phyloP scores from a whole-genome alignment of 2,888 invertebrate genomes.

The Flexamia atlantica region DNA sequence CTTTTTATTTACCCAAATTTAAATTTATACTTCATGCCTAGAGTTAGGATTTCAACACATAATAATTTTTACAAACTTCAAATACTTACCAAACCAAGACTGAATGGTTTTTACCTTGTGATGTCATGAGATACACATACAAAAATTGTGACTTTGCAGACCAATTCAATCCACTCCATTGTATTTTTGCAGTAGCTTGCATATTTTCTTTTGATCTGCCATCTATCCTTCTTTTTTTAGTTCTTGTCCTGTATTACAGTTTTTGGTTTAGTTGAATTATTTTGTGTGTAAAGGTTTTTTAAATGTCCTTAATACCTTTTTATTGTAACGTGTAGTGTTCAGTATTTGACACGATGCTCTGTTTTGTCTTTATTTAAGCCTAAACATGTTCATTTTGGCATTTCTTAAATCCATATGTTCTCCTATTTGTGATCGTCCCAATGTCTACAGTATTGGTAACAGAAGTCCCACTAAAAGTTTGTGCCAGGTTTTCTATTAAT shows the following conservation, averaged over 20 bases:
- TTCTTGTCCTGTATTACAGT: not conserved
- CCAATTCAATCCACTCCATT: not conserved
- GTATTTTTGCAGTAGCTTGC: slow-evolving; percentile 13
- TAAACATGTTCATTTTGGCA: no score
- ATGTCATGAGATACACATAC: not conserved
- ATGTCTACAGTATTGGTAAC: no score
- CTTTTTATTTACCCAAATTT: no score
- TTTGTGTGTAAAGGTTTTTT: slow-evolving; percentile 1
- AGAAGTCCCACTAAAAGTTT: no score
- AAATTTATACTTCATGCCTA: no score
- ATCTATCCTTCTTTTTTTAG: not conserved
- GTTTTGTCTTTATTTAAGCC: not conserved
- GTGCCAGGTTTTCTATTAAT: no score
- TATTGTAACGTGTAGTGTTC: not conserved
- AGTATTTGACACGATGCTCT: not conserved
- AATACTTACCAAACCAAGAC: no score
- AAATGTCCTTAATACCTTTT: not conserved
- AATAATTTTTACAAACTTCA: no score
- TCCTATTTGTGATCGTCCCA: no score
- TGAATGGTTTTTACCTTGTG: no score
- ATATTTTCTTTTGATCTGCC: not conserved
- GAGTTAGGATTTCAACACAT: no score
- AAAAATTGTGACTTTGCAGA: not conserved
- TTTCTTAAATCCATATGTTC: no score
- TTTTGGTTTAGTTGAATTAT: slow-evolving; percentile 7